These are phyloP conservation scores for Empidonax traillii DNA, from an alignment of 2,113 vertebrate genomes.

Conservation along the genomic window DNA sequence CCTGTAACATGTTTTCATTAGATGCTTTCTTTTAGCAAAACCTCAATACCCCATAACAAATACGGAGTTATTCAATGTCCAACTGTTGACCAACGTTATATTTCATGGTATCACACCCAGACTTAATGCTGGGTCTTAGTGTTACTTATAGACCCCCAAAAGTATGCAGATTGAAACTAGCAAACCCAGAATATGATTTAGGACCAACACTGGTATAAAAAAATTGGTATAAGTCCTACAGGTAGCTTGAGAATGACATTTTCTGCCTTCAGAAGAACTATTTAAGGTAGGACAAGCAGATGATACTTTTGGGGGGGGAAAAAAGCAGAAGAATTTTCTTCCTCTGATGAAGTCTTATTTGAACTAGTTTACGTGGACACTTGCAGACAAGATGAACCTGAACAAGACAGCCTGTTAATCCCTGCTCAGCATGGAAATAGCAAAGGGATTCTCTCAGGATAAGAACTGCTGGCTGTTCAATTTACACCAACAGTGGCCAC, in stretches of 20 bases:
- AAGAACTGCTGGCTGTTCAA: background rate
- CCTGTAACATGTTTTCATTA: background rate
- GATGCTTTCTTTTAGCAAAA: background rate
- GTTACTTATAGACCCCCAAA: background rate
- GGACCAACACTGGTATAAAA: background rate
- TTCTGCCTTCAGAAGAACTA: background rate
- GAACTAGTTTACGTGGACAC: background rate
- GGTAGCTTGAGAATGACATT: background rate
- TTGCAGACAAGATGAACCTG: background rate
- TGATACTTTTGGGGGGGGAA: background rate
- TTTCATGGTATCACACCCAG: background rate
- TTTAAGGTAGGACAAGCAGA: background rate
- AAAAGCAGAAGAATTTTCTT: background rate
- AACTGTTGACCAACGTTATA: background rate
- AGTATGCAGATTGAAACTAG: background rate
- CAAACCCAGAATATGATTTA: background rate
- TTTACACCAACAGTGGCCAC: fast-evolving
- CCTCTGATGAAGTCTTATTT: background rate
- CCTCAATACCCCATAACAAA: background rate
- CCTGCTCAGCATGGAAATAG: background rate
- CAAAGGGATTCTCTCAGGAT: background rate
- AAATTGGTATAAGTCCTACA: background rate
- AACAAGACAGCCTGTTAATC: background rate
- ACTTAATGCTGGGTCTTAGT: background rate
- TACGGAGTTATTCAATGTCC: background rate